Evolutionary conservation across 2,888 invertebrate species (phyloP).

Genomic region (Leptopilina syphax): DNA sequence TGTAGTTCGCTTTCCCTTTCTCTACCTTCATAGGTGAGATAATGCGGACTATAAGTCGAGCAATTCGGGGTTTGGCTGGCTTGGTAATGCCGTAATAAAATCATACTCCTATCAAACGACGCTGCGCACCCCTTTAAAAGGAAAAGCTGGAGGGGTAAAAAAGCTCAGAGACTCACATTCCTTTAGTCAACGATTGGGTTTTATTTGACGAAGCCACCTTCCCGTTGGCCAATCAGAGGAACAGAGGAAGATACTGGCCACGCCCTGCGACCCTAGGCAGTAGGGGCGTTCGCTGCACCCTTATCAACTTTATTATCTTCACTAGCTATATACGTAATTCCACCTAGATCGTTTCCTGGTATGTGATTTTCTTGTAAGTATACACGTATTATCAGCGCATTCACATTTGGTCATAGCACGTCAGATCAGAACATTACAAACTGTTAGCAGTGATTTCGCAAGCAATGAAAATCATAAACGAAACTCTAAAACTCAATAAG

Average conservation of each 20-base stretch:
- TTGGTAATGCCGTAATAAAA: slow-evolving; percentile 77
- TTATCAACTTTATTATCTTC: slow-evolving; percentile 77
- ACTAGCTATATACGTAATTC: slow-evolving; percentile 62
- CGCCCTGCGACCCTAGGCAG: slow-evolving; percentile 67
- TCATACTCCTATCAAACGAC: slow-evolving; percentile 76
- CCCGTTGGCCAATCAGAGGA: slow-evolving; percentile 70
- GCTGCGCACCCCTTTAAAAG: slow-evolving; percentile 68
- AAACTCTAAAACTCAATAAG: too few species aligned
- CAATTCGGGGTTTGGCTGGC: slow-evolving; percentile 75
- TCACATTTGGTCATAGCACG: background rate
- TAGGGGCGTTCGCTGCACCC: slow-evolving; percentile 71
- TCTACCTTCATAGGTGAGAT: slow-evolving; percentile 70
- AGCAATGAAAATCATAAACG: slow-evolving; percentile 1
- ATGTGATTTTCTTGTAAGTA: slow-evolving; percentile 68
- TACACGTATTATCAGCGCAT: slow-evolving; percentile 55
- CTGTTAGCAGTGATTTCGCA: slow-evolving; percentile 13
- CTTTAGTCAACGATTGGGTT: slow-evolving; percentile 76
- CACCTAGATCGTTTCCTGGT: slow-evolving; percentile 64
- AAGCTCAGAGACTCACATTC: slow-evolving; percentile 72
- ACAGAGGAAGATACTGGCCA: slow-evolving; percentile 65
- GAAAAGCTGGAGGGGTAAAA: slow-evolving; percentile 67
- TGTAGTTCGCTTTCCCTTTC: slow-evolving; percentile 47
- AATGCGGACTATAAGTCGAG: slow-evolving; percentile 76
- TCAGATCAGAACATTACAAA: slow-evolving; percentile 40
- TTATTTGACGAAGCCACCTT: slow-evolving; percentile 75